A percentile compares a stretch with the other conserved stretches of the same genome.
Conservation (phyloP, 1,140 invertebrate species). For the Uloborus diversus region DNA sequence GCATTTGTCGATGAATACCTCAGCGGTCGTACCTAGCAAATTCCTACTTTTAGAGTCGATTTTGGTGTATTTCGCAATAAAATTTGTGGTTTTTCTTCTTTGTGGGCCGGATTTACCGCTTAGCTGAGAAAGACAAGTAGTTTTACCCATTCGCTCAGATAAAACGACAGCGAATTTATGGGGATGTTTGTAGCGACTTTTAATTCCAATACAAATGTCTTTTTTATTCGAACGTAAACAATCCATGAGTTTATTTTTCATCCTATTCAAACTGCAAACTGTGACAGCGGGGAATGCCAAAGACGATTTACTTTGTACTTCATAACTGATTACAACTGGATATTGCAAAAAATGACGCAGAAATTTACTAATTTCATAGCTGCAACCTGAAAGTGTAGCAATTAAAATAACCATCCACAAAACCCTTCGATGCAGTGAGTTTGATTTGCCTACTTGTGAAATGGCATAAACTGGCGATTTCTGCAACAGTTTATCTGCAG, state of each 20-base stretch:
- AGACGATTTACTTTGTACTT: neutral
- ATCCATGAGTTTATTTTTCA: neutral
- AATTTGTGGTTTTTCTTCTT: neutral
- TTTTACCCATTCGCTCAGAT: neutral
- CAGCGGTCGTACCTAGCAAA: neutral
- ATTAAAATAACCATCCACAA: neutral
- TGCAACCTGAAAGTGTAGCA: neutral
- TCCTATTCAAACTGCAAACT: slow-evolving; percentile 30
- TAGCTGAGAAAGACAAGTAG: neutral
- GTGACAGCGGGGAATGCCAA: slow-evolving; percentile 5
- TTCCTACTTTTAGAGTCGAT: neutral
- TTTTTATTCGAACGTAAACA: neutral
- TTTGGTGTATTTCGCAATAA: neutral
- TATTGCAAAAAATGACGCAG: neutral
- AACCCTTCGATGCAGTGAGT: neutral
- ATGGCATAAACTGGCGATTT: neutral
- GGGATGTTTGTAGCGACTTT: neutral
- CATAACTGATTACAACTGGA: neutral
- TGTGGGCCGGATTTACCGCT: neutral
- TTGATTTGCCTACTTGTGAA: too few relatives aligned
- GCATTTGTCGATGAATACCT: neutral
- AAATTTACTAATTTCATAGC: slow-evolving; percentile 16
- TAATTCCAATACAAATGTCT: neutral
- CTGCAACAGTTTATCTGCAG: too few relatives aligned
- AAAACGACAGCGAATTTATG: neutral